Percentiles rank a stretch among this genome's conserved stretches.
phyloP scores from a whole-genome alignment of 2,113 vertebrate genomes.

The Scomber scombrus region DNA sequence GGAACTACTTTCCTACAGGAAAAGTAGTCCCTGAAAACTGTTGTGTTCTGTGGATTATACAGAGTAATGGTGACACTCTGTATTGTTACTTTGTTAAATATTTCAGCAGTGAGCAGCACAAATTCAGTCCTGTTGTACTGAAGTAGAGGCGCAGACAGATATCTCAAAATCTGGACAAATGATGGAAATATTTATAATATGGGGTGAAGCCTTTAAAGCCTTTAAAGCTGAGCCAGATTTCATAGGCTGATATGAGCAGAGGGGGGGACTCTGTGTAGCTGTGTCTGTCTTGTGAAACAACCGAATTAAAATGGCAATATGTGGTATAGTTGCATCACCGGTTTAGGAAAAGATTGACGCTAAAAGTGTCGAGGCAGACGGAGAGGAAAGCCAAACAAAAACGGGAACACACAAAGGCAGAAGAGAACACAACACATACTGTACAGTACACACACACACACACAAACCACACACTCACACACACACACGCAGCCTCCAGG shows the following conservation, averaged over 20 bases:
- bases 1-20: background rate
- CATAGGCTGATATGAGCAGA: background rate
- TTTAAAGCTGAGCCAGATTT: background rate
- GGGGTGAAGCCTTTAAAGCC: background rate
- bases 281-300: background rate
- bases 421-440: constrained; percentile 50
- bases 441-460: constrained; percentile 46
- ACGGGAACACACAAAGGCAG: constrained; percentile 44
- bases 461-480: constrained; percentile 49
- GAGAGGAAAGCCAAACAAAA: constrained; percentile 33
- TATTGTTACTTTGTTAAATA: too few relatives aligned
- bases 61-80: background rate
- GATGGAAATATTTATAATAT: background rate
- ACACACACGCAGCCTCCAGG: constrained; percentile 68
- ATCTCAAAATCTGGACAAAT: background rate
- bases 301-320: constrained; percentile 15
- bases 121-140: background rate
- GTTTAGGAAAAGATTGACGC: constrained; percentile 8
- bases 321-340: constrained; percentile 19
- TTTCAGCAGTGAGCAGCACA: background rate
- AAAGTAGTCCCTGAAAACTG: background rate
- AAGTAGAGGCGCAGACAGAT: too few relatives aligned
- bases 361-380: constrained; percentile 9
- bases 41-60: background rate
- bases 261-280: background rate